Evolutionary conservation across 2,888 invertebrate species (phyloP), one percentile per base, ranked within the genome.

Genomic region (Lasioglossum villosulum): DNA sequence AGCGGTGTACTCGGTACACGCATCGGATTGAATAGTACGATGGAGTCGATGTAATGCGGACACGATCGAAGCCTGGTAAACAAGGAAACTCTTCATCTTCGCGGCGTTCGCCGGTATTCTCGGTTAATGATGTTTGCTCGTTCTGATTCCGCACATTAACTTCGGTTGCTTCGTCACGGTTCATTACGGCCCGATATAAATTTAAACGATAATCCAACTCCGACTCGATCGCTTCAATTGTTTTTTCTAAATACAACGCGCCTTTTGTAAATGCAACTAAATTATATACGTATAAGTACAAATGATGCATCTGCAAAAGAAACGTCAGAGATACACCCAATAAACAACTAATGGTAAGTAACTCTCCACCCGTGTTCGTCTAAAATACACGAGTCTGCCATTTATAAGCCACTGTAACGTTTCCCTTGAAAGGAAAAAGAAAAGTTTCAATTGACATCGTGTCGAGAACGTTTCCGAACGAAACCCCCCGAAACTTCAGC

Each of bases 71-170:
- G 10, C n/a, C 8, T n/a, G 10, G 45, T 23, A 48, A 77, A 81
- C 27, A 27, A 39, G 48, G 34, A 39, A 68, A n/a, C 12, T 39
- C 30, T n/a, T 39, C 23, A 70, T 74, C 37, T 79, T 74, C 70
- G 4, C 52, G 16, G 2, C 14, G 30, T n/a, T 30, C 12, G 48
- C 30, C 68, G 27, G 74, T 74, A 30, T 74, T 59, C 45, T 59
- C 37, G 2, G 70, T 59, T 74, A 78, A 82, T 59, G 74, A 70
- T 59, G 79, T 74, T 82, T 82, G 16, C 37, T 19, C 34, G 52
- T n/a, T 37, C 45, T 8, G 30, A 70, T 27, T 74, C 45, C 16
- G 70, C 70, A 23, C 12, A 34, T 23, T 45, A 68, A 68, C 19
- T 37, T 52, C 34, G 56, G 34, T 12, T 30, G 27, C 34, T 72